phyloP scores from a whole-genome alignment of 2,797 vertebrate species.

The Clarias pachynema region DNA sequence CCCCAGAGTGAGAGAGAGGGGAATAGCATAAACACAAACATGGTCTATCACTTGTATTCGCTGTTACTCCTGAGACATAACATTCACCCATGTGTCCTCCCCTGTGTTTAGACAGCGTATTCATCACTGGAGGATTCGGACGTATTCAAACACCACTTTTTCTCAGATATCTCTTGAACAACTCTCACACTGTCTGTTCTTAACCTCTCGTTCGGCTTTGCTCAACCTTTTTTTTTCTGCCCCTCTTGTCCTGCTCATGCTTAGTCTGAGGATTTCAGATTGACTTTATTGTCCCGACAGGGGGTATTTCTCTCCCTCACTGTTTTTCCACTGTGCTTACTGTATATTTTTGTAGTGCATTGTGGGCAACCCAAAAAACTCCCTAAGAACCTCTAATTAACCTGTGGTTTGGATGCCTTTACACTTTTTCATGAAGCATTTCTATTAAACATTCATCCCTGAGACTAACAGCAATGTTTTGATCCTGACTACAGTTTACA shows the following conservation, averaged over 20 bases:
- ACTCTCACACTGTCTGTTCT: conserved; percentile 6
- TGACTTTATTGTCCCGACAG: conserved; percentile 12
- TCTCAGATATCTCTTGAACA: conserved; percentile 8
- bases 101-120: conserved; percentile 46
- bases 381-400: conserved; percentile 68
- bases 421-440: conserved; percentile 67
- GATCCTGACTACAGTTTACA: conserved; percentile 68
- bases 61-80: conserved; percentile 43
- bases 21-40: conserved; percentile 52
- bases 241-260: conserved; percentile 3
- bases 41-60: conserved; percentile 49
- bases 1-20: conserved; percentile 37
- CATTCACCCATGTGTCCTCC: conserved; percentile 51
- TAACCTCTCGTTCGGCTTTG: conserved; percentile 3
- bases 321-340: conserved; percentile 25
- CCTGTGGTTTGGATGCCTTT: conserved; percentile 72
- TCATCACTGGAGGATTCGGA: conserved; percentile 28
- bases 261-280: conserved; percentile 8
- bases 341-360: not conserved
- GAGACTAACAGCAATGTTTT: conserved; percentile 57
- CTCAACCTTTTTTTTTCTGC: not conserved
- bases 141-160: conserved; percentile 66
- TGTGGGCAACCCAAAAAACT: conserved; percentile 63
- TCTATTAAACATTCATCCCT: conserved; percentile 69
- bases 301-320: conserved; percentile 1